Base-by-base conservation (phyloP, 2,113 vertebrate genomes). In the Platysternon megacephalum region DNA sequence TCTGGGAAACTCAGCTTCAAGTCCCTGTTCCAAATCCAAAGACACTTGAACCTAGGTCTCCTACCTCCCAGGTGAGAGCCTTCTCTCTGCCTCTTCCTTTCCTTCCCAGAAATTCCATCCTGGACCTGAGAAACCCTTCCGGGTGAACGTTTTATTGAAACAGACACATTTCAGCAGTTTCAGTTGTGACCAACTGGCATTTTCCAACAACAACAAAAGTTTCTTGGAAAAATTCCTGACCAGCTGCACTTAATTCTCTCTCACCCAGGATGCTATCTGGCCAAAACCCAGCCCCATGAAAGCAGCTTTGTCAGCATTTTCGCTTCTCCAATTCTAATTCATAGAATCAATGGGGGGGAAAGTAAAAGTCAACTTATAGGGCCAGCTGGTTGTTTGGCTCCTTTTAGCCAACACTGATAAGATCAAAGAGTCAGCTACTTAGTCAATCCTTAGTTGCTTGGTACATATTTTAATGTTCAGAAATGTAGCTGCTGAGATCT, bases 381-480 rank as follows among this genome's bases (percentile, higher is more conserved):
- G 78, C 26, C 5, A 92, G 79, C 87, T 88, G 94, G 78, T 7
- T 96, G 16, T 72, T 93, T 88, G 90, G 44, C 78, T 88, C n/a
- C 79, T 11, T 2, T 7, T 81, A 81, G 58, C 86, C 94, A 96
- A 28, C 22, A 29, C 35, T 91, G 44, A 78, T 44, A 76, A 6
- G 39, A 76, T 76, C 72, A 42, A 74, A 74, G 11, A 85, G 79
- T 82, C 61, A 93, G 61, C 28, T 17, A 89, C 55, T 26, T 74
- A 65, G 85, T 90, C 32, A 5, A 51, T 61, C 11, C 91, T 88
- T 72, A 65, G 81, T 91, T 61, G 48, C 78, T 84, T 92, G 42
- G 26, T 42, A 29, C 26, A 12, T 78, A 13, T 46, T 78, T 11
- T 28, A 46, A 44, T 16, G 42, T 46, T 78, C 74, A 78, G 74